Evolutionary conservation across 2,113 vertebrate genomes (phyloP).

Genomic region (Solenodon paradoxus): DNA sequence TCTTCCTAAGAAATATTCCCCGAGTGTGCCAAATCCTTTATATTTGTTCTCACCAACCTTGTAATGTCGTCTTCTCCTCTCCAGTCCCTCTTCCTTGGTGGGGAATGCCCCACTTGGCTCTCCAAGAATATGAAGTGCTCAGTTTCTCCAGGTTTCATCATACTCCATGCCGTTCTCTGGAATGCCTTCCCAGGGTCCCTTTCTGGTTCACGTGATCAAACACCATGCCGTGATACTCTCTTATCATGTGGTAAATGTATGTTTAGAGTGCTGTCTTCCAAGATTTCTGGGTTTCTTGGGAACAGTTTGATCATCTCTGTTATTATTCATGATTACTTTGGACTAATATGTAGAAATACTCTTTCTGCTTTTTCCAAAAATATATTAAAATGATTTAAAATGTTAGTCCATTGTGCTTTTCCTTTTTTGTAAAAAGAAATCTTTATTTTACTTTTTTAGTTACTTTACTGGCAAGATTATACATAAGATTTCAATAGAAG

Average conservation of each 20-base stretch:
- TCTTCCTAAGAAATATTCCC: background rate
- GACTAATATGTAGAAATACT: background rate
- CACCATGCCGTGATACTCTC: fast-evolving
- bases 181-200: background rate
- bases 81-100: fast-evolving
- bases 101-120: too few relatives aligned
- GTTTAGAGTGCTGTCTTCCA: background rate
- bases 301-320: background rate
- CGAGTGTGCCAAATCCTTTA: background rate
- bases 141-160: background rate
- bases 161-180: background rate
- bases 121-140: background rate
- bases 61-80: background rate
- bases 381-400: background rate
- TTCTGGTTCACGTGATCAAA: too few relatives aligned
- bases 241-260: background rate
- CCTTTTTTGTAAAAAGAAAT: background rate
- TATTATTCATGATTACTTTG: background rate
- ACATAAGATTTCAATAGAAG: background rate
- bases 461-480: background rate
- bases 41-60: too few relatives aligned
- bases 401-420: background rate
- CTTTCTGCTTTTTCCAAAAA: background rate
- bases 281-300: background rate
- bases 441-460: background rate